Evolutionary conservation across 2,113 vertebrate genomes (phyloP).

Genomic region (Struthio camelus): DNA sequence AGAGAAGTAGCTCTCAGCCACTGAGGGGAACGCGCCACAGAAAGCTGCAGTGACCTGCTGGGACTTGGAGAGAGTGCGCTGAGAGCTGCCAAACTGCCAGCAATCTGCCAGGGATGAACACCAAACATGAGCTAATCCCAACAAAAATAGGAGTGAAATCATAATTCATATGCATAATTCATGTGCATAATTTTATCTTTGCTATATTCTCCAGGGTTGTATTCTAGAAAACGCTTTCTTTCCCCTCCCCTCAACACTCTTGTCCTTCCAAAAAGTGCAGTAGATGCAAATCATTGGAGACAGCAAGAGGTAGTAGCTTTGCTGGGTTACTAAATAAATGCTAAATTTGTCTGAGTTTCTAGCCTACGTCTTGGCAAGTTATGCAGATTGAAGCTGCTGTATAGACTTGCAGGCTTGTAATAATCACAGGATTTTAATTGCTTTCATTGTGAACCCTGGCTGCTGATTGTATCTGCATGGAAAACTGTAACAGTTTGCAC

Average conservation of each 20-base stretch:
- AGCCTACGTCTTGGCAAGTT: constrained; percentile 46
- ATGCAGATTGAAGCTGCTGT: constrained; percentile 26
- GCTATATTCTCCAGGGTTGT: constrained; percentile 44
- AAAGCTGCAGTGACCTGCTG: background rate
- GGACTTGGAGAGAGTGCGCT: background rate
- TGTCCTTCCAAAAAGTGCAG: constrained; percentile 36
- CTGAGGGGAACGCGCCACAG: accelerated
- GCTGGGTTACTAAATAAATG: constrained; percentile 39
- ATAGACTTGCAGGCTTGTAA: background rate
- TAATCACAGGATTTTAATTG: constrained; percentile 52
- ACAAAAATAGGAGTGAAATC: constrained; percentile 73
- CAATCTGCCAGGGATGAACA: constrained; percentile 55
- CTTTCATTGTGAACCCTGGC: constrained; percentile 34
- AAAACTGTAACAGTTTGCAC: constrained; percentile 35
- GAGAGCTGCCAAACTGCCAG: background rate
- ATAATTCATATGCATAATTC: constrained; percentile 69
- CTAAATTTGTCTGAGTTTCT: constrained; percentile 50
- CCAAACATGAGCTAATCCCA: constrained; percentile 70
- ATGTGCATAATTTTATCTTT: constrained; percentile 65
- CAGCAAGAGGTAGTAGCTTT: constrained; percentile 38
- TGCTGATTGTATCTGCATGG: constrained; percentile 11
- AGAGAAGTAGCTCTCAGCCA: background rate
- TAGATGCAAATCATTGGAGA: constrained; percentile 46
- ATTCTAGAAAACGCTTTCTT: constrained; percentile 63
- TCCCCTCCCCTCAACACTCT: background rate